Evolutionary conservation across 2,113 vertebrate genomes (phyloP), one percentile per base, ranked within the genome.

Genomic region (Carassius carassius): DNA sequence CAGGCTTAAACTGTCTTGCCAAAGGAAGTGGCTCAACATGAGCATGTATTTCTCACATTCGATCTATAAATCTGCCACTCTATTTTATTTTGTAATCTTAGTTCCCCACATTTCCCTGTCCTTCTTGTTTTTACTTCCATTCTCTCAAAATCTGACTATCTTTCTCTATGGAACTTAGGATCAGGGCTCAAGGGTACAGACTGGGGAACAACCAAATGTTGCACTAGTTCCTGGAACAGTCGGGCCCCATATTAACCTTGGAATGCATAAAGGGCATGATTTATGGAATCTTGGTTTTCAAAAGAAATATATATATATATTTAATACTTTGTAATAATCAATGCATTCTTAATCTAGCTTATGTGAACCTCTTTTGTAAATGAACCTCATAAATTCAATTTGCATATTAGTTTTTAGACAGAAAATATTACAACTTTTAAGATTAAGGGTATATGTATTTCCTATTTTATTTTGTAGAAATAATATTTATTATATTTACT

Each of bases 21-120:
- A 75, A 63, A 88, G 89, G 91, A 93, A 91, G 87, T 87, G 69
- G 89, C 83, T 92, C 82, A 90, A 86, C 83, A 3, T 47, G 69
- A 90, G 89, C 89, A 85, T 73, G 82, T 90, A 92, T 93, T 91
- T 92, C 54, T 87, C 16, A 25, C 49, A 75, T 83, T 75, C 70
- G 49, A 49, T 86, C 90, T 72, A 90, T 94, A 93, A 92, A 94
- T 94, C 93, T 90, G 86, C 82, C 86, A 85, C 79, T 77, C 85
- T 80, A 83, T 91, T 90, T 87, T 70, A 32, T 79, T 88, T 77
- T 83, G 83, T 82, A 35, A 81, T 62, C 41, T 49, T 73, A 62
- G 25, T 5, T 83, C 32, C 49, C 10, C 80, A 21, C 37, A 44
- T 83, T 87, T 80, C 51, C 81, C 60, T 74, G 5, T 51, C 69